Percentiles rank a stretch among this genome's conserved stretches.
Evolutionary conservation across 1,140 invertebrate genomes (phyloP).

Genomic region (Ptiloglossa arizonensis): DNA sequence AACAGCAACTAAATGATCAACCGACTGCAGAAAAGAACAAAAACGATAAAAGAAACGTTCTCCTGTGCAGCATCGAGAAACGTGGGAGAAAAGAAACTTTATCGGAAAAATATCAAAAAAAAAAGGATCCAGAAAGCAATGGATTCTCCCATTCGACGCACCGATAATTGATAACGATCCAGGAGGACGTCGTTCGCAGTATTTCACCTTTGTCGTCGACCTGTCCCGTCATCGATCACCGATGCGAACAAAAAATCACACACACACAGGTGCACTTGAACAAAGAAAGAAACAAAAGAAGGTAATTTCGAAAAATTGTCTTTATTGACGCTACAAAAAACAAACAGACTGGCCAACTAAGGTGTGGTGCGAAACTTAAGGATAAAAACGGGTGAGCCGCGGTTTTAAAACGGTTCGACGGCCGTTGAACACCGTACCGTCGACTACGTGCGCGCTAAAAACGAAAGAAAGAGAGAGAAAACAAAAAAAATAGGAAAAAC

Average conservation of each 20-base stretch:
- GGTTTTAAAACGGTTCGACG: constrained; percentile 41
- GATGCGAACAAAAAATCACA: too few species aligned
- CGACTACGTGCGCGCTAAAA: constrained; percentile 32
- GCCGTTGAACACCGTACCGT: neutral
- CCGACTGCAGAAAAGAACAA: neutral
- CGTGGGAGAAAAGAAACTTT: too few species aligned
- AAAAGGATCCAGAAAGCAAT: neutral
- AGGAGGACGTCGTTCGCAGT: neutral
- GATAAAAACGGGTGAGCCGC: constrained; percentile 7
- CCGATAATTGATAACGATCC: constrained; percentile 1
- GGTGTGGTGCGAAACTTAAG: constrained; percentile 15
- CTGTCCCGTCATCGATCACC: too few species aligned
- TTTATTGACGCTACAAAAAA: neutral
- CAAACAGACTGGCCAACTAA: neutral
- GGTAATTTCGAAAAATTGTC: neutral
- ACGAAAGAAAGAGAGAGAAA: too few species aligned
- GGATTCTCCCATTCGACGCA: neutral
- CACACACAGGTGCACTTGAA: neutral
- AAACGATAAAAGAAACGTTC: neutral
- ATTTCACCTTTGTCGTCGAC: neutral
- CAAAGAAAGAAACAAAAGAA: constrained; percentile 12
- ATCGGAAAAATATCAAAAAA: neutral
- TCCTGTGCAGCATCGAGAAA: neutral
- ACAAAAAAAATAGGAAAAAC: too few species aligned
- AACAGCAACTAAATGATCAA: neutral